These are phyloP conservation scores for Apamea sordens DNA, from an alignment of 2,888 invertebrate genomes.

Conservation along the genomic window DNA sequence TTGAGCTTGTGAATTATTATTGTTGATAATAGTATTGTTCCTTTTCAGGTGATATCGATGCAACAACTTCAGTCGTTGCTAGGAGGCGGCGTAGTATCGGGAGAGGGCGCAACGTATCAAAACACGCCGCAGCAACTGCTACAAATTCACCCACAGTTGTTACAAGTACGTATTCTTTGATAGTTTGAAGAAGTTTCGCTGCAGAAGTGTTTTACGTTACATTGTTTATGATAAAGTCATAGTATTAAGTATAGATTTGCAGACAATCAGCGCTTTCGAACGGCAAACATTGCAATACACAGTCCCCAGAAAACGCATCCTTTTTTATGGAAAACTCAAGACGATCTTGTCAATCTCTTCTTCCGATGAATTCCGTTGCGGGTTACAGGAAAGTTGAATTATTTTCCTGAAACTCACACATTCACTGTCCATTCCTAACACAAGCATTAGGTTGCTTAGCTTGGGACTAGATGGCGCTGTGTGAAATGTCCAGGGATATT, in stretches of 20 bases:
- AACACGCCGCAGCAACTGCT: constrained; percentile 85
- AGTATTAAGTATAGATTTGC: too few species aligned
- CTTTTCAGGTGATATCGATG: constrained; percentile 88
- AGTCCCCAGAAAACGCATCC: background rate
- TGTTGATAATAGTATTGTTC: background rate
- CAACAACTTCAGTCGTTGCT: constrained; percentile 90
- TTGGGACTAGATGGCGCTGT: too few species aligned
- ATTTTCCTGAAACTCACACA: background rate
- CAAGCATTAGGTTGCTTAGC: too few species aligned
- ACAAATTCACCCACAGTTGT: constrained; percentile 87
- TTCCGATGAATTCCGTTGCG: background rate
- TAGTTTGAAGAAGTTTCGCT: background rate
- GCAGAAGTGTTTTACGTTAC: background rate
- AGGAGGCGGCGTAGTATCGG: constrained; percentile 86
- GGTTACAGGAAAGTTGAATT: background rate
- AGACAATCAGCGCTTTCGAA: too few species aligned
- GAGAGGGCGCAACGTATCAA: constrained; percentile 87
- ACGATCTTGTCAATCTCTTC: too few species aligned
- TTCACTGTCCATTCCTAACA: too few species aligned
- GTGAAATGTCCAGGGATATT: too few species aligned
- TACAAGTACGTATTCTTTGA: constrained; percentile 78
- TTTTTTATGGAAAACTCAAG: background rate
- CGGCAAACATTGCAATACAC: background rate
- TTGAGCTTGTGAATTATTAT: background rate
- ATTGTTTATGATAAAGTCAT: background rate